Evolutionary conservation across 1,140 invertebrate genomes (phyloP).

Genomic region (Tenebrio molitor): DNA sequence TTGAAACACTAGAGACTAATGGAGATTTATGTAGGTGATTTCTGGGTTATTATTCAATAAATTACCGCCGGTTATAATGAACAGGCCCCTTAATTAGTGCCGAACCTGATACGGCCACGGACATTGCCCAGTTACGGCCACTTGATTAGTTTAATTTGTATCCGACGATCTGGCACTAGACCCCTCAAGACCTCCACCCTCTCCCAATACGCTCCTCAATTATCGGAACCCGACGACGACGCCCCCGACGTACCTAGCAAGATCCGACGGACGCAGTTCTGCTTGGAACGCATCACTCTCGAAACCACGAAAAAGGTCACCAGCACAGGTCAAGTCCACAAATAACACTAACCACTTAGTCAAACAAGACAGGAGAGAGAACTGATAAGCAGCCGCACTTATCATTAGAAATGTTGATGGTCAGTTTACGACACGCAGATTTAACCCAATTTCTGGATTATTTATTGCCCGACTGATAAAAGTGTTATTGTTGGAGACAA

Average conservation of each 20-base stretch:
- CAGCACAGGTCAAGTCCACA: constrained; percentile 51
- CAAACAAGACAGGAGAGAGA: constrained; percentile 48
- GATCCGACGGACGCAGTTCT: constrained; percentile 55
- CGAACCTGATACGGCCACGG: constrained; percentile 62
- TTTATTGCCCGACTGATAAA: neutral
- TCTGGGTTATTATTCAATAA: constrained; percentile 66
- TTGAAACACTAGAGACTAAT: constrained; percentile 61
- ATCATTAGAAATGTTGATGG: constrained; percentile 36
- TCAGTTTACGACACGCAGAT: neutral
- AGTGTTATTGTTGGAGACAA: neutral
- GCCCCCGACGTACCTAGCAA: constrained; percentile 53
- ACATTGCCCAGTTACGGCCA: constrained; percentile 62
- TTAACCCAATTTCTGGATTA: constrained; percentile 24
- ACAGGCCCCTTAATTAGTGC: constrained; percentile 63
- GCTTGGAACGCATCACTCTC: constrained; percentile 55
- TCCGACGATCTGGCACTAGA: constrained; percentile 55
- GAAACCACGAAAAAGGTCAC: constrained; percentile 42
- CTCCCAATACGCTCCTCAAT: no score
- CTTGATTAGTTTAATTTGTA: constrained; percentile 65
- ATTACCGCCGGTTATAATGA: constrained; percentile 63
- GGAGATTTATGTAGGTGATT: constrained; percentile 65
- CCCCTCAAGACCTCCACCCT: neutral
- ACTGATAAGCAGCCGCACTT: constrained; percentile 24
- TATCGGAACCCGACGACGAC: no score
- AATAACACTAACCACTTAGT: constrained; percentile 41